phyloP scores from a whole-genome alignment of 2,113 vertebrate species.

The Sphyrna mokarran region DNA sequence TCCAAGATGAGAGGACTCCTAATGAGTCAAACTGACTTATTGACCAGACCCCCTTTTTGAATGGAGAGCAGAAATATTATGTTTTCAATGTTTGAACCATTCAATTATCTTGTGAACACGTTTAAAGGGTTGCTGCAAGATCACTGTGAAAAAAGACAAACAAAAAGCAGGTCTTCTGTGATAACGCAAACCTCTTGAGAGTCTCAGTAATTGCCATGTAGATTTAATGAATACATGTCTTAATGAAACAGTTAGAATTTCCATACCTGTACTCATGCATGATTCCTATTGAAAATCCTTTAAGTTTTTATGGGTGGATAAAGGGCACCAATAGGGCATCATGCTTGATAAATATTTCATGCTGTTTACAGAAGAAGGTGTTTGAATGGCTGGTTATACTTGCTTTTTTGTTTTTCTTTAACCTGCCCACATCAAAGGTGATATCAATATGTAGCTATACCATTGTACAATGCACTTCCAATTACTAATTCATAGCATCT shows the following conservation, averaged over 20 bases:
- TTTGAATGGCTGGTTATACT: conserved; percentile 47
- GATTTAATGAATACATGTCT: not conserved
- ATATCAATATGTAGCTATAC: conserved; percentile 53
- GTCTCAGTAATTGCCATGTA: not conserved
- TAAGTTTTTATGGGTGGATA: not conserved
- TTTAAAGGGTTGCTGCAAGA: not conserved
- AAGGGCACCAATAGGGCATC: not conserved
- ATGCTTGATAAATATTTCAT: conserved; percentile 55
- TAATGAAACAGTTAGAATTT: not conserved
- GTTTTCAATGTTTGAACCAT: not conserved
- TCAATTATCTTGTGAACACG: not conserved
- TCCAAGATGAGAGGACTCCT: not conserved
- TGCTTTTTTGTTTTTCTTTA: conserved; percentile 55
- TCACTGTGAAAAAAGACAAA: not conserved
- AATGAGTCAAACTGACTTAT: not conserved
- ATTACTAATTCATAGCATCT: conserved; percentile 56
- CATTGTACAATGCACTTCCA: conserved; percentile 53
- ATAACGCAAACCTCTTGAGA: not conserved
- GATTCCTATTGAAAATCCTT: not conserved
- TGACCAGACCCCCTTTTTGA: not conserved
- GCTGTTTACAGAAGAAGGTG: conserved; percentile 58
- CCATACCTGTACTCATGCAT: not conserved
- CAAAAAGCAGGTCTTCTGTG: not conserved
- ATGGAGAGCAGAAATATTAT: not conserved
- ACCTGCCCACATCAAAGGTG: conserved; percentile 58